Conservation (phyloP, 2,113 vertebrate genomes). For the Cynopterus brachyotis region DNA sequence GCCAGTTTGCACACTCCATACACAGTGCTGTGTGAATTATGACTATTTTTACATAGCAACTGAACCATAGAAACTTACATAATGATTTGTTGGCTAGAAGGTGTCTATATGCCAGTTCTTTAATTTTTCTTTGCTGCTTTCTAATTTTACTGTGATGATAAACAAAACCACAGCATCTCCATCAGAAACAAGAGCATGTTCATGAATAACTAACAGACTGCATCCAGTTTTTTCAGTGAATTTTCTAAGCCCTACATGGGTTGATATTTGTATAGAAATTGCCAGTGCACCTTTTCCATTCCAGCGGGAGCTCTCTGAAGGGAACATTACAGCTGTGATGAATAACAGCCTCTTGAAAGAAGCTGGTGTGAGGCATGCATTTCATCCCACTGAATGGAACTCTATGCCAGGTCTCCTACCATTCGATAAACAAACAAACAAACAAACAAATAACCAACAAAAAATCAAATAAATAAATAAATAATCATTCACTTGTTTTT, state of each 20-base stretch:
- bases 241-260: conserved; percentile 62
- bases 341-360: conserved; percentile 50
- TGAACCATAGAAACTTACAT: not conserved
- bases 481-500: not conserved
- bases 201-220: conserved; percentile 58
- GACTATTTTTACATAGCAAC: not conserved
- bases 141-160: conserved; percentile 49
- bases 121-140: conserved; percentile 47
- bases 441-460: not conserved
- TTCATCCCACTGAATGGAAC: conserved; percentile 38
- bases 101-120: not conserved
- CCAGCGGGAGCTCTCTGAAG: conserved; percentile 41
- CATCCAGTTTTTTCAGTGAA: conserved; percentile 45
- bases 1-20: not conserved
- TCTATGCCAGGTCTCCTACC: conserved; percentile 39
- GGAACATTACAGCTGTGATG: conserved; percentile 61
- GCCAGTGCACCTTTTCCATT: conserved; percentile 61
- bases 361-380: not conserved
- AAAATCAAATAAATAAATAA: conserved; percentile 18
- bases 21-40: not conserved
- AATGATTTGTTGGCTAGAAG: not conserved
- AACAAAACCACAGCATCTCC: conserved; percentile 27
- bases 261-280: conserved; percentile 68
- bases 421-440: conserved; percentile 43
- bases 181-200: conserved; percentile 49